phyloP scores from a whole-genome alignment of 2,113 vertebrate genomes.

The Myodes glareolus region DNA sequence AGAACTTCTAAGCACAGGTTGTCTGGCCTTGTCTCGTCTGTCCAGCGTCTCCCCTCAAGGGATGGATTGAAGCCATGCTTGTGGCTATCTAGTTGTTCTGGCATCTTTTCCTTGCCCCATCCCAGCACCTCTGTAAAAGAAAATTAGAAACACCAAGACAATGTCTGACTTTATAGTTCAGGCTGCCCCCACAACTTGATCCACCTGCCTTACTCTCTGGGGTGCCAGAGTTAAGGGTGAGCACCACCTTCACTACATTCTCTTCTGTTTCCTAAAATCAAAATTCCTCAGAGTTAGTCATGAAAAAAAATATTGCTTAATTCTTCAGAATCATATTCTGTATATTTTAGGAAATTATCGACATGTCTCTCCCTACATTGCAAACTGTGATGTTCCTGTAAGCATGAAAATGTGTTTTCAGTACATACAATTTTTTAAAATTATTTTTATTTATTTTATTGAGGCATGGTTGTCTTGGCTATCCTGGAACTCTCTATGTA shows the following conservation, averaged over 20 bases:
- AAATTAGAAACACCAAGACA: background rate
- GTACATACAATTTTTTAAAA: background rate
- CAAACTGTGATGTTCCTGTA: background rate
- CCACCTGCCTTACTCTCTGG: background rate
- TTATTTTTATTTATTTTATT: background rate
- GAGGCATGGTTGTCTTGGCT: background rate
- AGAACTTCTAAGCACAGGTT: background rate
- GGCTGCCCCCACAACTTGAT: background rate
- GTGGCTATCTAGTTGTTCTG: background rate
- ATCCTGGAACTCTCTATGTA: background rate
- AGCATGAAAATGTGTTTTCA: background rate
- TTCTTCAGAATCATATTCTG: background rate
- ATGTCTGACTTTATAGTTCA: background rate
- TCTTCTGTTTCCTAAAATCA: background rate
- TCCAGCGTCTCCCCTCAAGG: background rate
- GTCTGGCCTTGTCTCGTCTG: background rate
- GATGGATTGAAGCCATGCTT: background rate
- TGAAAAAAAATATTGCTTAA: background rate
- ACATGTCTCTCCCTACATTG: background rate
- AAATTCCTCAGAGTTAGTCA: background rate
- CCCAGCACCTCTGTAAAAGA: background rate
- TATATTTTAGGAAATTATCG: background rate
- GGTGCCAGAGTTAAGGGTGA: background rate
- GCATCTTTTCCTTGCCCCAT: background rate
- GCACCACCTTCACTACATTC: background rate